Conservation (phyloP, 2,888 invertebrate species). For the Melanargia galathea region DNA sequence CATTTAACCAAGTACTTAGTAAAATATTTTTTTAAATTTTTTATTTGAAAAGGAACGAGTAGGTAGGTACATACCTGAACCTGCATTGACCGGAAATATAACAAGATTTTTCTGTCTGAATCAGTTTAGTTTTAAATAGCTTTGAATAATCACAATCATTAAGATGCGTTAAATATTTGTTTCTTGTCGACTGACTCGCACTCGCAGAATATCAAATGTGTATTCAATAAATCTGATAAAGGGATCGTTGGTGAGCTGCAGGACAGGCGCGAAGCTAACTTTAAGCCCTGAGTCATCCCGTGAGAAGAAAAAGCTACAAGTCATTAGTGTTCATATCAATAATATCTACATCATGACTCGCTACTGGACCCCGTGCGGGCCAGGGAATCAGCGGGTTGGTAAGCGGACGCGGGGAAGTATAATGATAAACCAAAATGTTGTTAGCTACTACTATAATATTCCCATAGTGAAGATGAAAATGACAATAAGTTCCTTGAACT, state of each 20-base stretch:
- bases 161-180: too few species aligned
- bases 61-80: too few species aligned
- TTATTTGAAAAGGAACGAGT: too few species aligned
- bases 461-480: too few species aligned
- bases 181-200: neutral
- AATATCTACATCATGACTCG: slow-evolving; percentile 47
- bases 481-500: too few species aligned
- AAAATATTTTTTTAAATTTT: too few species aligned
- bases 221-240: slow-evolving; percentile 23
- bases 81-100: too few species aligned
- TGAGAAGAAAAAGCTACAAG: slow-evolving; percentile 45
- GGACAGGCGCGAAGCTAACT: slow-evolving; percentile 25
- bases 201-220: slow-evolving; percentile 8
- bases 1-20: too few species aligned
- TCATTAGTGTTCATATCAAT: slow-evolving; percentile 49
- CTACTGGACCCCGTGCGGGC: slow-evolving; percentile 46
- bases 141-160: too few species aligned
- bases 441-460: too few species aligned
- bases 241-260: slow-evolving; percentile 16
- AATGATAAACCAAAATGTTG: neutral
- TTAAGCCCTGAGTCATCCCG: slow-evolving; percentile 34
- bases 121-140: too few species aligned
- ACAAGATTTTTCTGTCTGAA: too few species aligned
- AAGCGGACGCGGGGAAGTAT: slow-evolving; percentile 1
- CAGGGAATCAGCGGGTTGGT: slow-evolving; percentile 35